Conservation (phyloP, 2,113 vertebrate genomes). For the Psittacula cyanocephala region DNA sequence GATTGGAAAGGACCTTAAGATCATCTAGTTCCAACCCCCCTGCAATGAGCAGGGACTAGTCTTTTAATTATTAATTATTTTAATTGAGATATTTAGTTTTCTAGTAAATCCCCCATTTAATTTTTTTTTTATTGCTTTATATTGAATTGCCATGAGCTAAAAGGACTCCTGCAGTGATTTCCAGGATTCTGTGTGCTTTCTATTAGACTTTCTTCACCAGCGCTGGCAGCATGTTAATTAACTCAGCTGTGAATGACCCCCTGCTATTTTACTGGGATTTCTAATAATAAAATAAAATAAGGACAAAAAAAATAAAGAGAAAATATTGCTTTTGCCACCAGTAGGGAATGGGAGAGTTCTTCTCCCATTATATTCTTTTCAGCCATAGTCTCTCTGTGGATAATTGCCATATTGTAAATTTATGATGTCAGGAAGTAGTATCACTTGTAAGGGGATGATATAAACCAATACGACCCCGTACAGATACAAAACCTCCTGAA, state of each 20-base stretch:
- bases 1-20: too few species aligned
- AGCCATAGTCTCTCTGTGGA: neutral
- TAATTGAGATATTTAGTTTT: neutral
- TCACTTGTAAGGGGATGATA: neutral
- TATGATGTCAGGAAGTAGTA: neutral
- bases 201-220: neutral
- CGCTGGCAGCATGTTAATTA: constrained; percentile 10
- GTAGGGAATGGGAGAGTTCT: neutral
- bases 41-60: neutral
- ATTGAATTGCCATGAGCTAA: neutral
- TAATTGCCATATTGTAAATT: neutral
- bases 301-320: neutral
- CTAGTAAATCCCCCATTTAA: neutral
- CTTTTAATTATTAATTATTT: neutral
- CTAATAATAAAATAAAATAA: neutral
- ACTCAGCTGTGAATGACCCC: neutral
- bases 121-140: neutral
- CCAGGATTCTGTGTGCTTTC: neutral
- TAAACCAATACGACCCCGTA: neutral
- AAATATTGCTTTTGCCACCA: neutral
- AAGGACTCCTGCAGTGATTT: neutral
- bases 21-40: too few species aligned
- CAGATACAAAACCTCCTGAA: neutral
- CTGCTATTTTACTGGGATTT: neutral
- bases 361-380: neutral